These are phyloP conservation scores for Catharus ustulatus DNA, from an alignment of 2,797 vertebrate species.

Conservation along the genomic window DNA sequence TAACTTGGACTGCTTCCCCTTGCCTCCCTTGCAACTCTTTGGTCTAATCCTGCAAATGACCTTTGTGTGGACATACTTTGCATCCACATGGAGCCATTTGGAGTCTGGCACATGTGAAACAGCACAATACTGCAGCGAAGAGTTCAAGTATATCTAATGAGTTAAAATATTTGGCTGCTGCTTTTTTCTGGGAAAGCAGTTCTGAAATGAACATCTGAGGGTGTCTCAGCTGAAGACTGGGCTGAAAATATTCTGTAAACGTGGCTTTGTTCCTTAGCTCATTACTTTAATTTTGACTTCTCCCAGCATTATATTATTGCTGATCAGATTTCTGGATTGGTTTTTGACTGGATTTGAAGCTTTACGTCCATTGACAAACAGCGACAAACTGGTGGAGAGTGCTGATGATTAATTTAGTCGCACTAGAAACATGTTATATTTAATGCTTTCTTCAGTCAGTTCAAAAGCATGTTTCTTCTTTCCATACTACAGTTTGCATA, in stretches of 20 bases:
- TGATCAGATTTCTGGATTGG: constrained; percentile 10
- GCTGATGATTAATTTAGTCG: constrained; percentile 31
- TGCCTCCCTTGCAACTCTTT: constrained; percentile 1
- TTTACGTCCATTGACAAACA: neutral
- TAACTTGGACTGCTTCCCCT: constrained; percentile 43
- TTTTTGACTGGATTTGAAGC: constrained; percentile 12
- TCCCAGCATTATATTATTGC: constrained; percentile 4
- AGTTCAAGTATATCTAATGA: constrained; percentile 46
- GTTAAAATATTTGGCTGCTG: constrained; percentile 67
- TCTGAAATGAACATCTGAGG: constrained; percentile 58
- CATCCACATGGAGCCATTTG: constrained; percentile 52
- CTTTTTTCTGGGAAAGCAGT: constrained; percentile 55
- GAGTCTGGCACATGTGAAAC: neutral
- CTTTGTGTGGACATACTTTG: constrained; percentile 54
- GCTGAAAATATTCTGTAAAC: constrained; percentile 55
- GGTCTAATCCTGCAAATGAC: constrained; percentile 51
- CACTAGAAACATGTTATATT: neutral
- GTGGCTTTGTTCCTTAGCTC: constrained; percentile 55
- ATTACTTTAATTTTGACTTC: neutral
- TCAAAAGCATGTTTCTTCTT: constrained; percentile 38
- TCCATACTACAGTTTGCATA: neutral
- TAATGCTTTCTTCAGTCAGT: constrained; percentile 1
- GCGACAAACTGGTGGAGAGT: neutral
- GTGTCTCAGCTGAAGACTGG: constrained; percentile 42
- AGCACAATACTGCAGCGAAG: neutral